A percentile compares a stretch with the other conserved stretches of the same genome.
Evolutionary conservation across 1,140 invertebrate genomes (phyloP).

Genomic region (Lamellibrachia luymesi): DNA sequence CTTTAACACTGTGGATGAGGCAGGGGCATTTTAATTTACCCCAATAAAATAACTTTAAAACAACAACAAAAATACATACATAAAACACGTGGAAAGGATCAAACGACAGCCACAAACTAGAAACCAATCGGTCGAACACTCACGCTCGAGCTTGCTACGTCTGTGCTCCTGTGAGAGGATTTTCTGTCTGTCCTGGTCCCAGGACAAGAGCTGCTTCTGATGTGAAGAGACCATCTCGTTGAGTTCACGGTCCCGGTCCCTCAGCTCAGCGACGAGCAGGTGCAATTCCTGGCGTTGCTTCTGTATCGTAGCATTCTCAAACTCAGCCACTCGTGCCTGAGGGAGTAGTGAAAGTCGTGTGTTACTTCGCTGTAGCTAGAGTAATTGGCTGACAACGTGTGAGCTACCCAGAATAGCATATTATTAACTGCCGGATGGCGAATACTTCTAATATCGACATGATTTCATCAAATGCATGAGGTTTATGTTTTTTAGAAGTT

Average conservation of each 20-base stretch:
- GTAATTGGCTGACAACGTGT: too few species aligned
- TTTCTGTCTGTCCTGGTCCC: conserved; percentile 46
- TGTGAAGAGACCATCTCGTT: conserved; percentile 47
- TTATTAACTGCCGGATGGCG: too few species aligned
- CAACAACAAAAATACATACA: too few species aligned
- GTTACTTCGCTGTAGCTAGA: not conserved
- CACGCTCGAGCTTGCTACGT: conserved; percentile 29
- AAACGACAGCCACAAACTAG: not conserved
- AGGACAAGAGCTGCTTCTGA: conserved; percentile 45
- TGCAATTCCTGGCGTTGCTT: conserved; percentile 50
- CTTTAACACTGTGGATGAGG: too few species aligned
- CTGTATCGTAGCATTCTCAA: conserved; percentile 39
- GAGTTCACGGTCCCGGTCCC: conserved; percentile 44
- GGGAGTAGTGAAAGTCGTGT: not conserved
- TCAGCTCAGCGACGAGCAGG: conserved; percentile 43
- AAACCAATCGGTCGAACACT: not conserved
- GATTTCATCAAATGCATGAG: too few species aligned
- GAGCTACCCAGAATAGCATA: too few species aligned
- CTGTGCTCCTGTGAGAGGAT: conserved; percentile 35
- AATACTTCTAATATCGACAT: too few species aligned
- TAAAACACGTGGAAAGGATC: too few species aligned
- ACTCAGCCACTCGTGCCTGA: conserved; percentile 26
- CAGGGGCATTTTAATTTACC: too few species aligned
- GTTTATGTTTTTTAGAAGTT: too few species aligned
- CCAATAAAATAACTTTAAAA: too few species aligned